These are phyloP conservation scores for Icerya purchasi DNA, from an alignment of 2,888 invertebrate species.

Conservation along the genomic window DNA sequence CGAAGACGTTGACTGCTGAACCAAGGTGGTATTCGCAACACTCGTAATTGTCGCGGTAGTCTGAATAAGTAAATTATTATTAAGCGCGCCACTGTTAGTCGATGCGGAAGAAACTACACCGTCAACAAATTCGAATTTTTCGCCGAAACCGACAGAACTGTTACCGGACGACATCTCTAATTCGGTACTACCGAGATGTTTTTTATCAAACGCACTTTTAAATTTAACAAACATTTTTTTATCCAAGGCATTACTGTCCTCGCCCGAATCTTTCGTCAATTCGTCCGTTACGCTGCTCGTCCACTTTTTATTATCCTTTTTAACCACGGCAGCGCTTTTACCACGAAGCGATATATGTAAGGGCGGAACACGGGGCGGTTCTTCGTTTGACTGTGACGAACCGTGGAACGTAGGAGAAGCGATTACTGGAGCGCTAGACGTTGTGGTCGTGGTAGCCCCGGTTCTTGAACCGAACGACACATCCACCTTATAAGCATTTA, in stretches of 20 bases:
- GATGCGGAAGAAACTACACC: background rate
- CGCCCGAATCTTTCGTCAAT: constrained; percentile 25
- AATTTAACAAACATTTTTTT: background rate
- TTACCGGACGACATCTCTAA: background rate
- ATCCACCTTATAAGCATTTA: constrained; percentile 58
- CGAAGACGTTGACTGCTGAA: background rate
- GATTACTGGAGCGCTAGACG: background rate
- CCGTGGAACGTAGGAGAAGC: constrained; percentile 6
- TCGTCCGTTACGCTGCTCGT: constrained; percentile 17
- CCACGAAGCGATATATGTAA: constrained; percentile 69
- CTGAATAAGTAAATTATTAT: background rate
- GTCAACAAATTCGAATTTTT: too few species aligned
- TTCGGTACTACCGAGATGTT: constrained; percentile 8
- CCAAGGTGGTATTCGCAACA: background rate
- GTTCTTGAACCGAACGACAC: constrained; percentile 37
- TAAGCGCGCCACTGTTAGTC: background rate
- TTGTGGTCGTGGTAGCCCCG: background rate
- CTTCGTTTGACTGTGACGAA: constrained; percentile 3
- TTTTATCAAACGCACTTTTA: background rate
- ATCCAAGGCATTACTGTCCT: background rate
- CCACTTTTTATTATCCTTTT: constrained; percentile 34
- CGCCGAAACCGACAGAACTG: background rate
- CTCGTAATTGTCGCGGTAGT: background rate
- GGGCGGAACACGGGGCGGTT: constrained; percentile 53
- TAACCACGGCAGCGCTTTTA: constrained; percentile 57